These are phyloP conservation scores for Caenorhabditis sulstoni DNA, from an alignment of 2,888 invertebrate genomes.

Conservation along the genomic window DNA sequence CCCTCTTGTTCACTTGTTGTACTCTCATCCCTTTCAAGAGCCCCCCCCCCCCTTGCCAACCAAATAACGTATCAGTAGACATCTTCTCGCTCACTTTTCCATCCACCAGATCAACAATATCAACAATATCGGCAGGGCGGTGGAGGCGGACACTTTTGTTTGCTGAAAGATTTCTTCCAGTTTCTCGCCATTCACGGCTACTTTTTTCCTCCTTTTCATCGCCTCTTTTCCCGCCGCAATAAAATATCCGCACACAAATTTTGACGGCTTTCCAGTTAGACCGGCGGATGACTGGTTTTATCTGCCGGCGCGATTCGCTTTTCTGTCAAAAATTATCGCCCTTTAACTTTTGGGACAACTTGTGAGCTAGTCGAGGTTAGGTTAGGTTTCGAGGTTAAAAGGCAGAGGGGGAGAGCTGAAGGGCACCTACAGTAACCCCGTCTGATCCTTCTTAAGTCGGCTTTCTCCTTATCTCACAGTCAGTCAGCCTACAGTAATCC, in stretches of 20 bases:
- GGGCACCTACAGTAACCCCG: too few species aligned
- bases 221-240: neutral
- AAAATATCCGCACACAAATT: neutral
- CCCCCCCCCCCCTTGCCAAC: too few species aligned
- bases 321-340: neutral
- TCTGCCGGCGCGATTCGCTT: neutral
- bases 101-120: neutral
- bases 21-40: constrained; percentile 17
- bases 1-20: neutral
- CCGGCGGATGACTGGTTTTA: neutral
- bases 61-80: too few species aligned
- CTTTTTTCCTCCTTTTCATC: neutral
- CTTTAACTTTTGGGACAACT: neutral
- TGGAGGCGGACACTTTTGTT: neutral
- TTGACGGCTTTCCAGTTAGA: constrained; percentile 3
- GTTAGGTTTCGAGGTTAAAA: too few species aligned
- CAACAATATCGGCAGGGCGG: too few species aligned
- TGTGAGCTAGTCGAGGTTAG: too few species aligned
- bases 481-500: too few species aligned
- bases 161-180: neutral
- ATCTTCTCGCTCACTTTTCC: neutral
- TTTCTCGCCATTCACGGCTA: neutral
- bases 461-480: too few species aligned
- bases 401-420: too few species aligned
- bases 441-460: too few species aligned